Evolutionary conservation across 1,140 invertebrate species (phyloP).

Genomic region (Cyphomyrmex costatus): DNA sequence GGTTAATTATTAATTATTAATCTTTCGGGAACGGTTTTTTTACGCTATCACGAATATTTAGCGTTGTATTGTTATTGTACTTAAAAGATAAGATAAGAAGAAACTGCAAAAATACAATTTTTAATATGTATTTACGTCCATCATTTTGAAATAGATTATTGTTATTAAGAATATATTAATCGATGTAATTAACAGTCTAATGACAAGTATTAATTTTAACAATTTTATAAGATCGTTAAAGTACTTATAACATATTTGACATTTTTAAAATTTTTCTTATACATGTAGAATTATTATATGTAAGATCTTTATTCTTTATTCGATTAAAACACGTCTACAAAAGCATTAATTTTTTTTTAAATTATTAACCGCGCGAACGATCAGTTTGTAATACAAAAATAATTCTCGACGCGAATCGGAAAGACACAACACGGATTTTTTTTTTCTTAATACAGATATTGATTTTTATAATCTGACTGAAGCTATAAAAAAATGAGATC

Average conservation of each 20-base stretch:
- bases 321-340: slow-evolving; percentile 31
- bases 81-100: slow-evolving; percentile 21
- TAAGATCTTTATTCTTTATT: neutral
- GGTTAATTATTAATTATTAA: slow-evolving; percentile 41
- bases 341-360: slow-evolving; percentile 10
- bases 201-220: slow-evolving; percentile 26
- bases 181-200: slow-evolving; percentile 24
- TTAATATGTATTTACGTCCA: neutral
- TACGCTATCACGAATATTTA: slow-evolving; percentile 1
- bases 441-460: neutral
- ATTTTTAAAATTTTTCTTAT: slow-evolving; percentile 1
- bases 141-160: neutral
- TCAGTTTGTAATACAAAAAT: slow-evolving; percentile 39
- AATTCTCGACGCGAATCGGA: slow-evolving; percentile 5
- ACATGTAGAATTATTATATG: slow-evolving; percentile 1
- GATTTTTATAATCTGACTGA: slow-evolving; percentile 19
- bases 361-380: neutral
- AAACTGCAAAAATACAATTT: slow-evolving; percentile 42
- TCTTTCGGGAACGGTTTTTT: neutral
- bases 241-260: neutral
- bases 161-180: neutral
- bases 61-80: neutral
- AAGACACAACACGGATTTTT: neutral
- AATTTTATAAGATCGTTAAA: slow-evolving; percentile 8
- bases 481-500: slow-evolving; percentile 38